Base-by-base conservation (phyloP, 2,797 vertebrate species). In the Chrysocyon brachyurus region DNA sequence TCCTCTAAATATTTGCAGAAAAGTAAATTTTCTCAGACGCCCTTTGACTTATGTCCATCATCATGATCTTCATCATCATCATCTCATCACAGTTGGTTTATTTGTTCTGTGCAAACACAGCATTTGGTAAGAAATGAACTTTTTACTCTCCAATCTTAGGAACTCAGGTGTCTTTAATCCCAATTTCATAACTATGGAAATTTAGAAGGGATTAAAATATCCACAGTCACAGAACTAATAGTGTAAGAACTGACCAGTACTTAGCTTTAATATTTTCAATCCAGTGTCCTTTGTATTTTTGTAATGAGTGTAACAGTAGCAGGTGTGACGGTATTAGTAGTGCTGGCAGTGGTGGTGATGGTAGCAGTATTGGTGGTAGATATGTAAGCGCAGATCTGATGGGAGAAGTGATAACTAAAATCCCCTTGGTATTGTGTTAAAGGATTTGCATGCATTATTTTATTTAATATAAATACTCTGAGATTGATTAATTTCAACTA, bases 291-390 rank as follows among this genome's bases (percentile, higher is more conserved):
- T 26, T 75, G 15, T 33, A 0, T 24, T 77, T 78, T 31, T 19
- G 15, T 28, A 46, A 6, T 63, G 4, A 11, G 4, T 83, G 0
- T 33, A 46, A 52, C 46, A 36, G 9, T 2, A 54, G 24, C 15
- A 66, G 3, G 16, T 28, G 2, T 10, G 57, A 40, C 4, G 78
- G 2, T 21, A 15, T 2, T n/a, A 87, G 15, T 6, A n/a, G 11
- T 2, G 83, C 5, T 19, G 36, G 10, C 24, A 15, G 4, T 22
- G n/a, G 33, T 12, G 19, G 3, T 26, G 28, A 15, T 24, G 12
- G 14, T 12, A 31, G 2, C 1, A 17, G 16, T 11, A 24, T 2
- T 4, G 1, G 4, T 31, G 6, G 11, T 26, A 56, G n/a, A 70
- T 61, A 10, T 3, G 0, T 2, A 75, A 78, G 24, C 10, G 11